Base-by-base conservation (phyloP, 2,113 vertebrate species). In the Corythoichthys haematopterus region DNA sequence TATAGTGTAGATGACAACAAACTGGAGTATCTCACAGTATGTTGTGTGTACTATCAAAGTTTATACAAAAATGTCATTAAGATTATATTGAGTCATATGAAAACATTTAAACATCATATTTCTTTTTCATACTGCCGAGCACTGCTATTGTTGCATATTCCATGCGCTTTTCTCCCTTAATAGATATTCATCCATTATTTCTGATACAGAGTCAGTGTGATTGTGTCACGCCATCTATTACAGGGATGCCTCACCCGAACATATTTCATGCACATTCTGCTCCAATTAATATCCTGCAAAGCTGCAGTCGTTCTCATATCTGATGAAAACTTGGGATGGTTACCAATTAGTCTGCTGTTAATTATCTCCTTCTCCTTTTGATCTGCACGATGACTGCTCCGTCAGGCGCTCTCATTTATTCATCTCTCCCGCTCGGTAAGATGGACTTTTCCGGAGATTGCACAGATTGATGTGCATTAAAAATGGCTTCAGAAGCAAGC, bases 291-390 rank as follows among this genome's bases (percentile, higher is more conserved):
- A 88, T 77, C 80, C 80, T 88, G 81, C 81, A 79, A 90, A 88
- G 76, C 85, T 80, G 55, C 76, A 64, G 80, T 87, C 76, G 77
- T 88, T 88, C 88, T 86, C 78, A 84, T 89, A 87, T 91, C 86
- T 86, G 86, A 80, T 89, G 87, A 89, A 91, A 89, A 92, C 88
- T 91, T 75, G 76, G 86, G 90, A 87, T 90, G 87, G 90, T 88
- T 92, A 91, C 87, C 88, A 91, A 91, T 93, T 92, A 92, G 87
- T 90, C 71, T 87, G 80, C 91, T 88, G 87, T 90, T 93, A 92
- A 93, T 93, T 90, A 92, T 91, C 88, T 88, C 85, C 80, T 80
- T 86, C 74, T 87, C 79, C 84, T 92, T 62, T 91, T 92, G 91
- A 93, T 92, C 90, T 88, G 71, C 75, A 80, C 87, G 81, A 86